Conservation (phyloP, 1,140 invertebrate species). For the Heliconius eleuchia region DNA sequence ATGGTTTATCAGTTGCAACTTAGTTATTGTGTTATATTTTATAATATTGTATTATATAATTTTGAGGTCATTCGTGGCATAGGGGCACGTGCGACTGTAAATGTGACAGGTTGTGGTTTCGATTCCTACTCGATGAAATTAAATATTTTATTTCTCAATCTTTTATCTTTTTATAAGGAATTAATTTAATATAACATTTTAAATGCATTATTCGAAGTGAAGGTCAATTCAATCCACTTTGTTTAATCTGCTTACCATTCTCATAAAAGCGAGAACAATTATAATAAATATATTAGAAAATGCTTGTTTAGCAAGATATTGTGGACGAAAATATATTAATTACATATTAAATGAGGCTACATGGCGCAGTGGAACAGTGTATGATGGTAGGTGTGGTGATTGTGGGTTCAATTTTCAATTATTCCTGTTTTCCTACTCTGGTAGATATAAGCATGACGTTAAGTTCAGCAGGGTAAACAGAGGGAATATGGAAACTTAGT, state of each 20-base stretch:
- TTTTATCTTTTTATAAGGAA: neutral
- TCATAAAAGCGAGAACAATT: neutral
- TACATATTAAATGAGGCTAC: neutral
- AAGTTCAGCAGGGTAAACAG: too few species aligned
- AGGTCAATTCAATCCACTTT: conserved; percentile 8
- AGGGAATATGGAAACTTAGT: too few species aligned
- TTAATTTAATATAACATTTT: neutral
- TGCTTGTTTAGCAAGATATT: neutral
- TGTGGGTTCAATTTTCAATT: too few species aligned
- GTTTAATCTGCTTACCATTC: neutral
- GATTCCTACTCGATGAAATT: too few species aligned
- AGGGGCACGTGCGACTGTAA: too few species aligned
- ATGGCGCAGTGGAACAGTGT: too few species aligned
- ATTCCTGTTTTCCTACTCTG: too few species aligned
- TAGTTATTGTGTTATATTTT: conserved; percentile 18
- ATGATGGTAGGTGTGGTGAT: too few species aligned
- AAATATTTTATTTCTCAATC: too few species aligned
- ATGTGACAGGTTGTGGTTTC: too few species aligned
- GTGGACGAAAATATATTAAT: neutral
- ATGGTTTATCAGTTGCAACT: conserved; percentile 30
- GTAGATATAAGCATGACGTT: too few species aligned
- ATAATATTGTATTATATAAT: conserved; percentile 29
- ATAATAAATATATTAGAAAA: neutral
- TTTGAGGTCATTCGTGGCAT: too few species aligned
- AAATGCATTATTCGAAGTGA: conserved; percentile 9